Evolutionary conservation across 2,113 vertebrate species (phyloP).

Genomic region (Bos indicus): DNA sequence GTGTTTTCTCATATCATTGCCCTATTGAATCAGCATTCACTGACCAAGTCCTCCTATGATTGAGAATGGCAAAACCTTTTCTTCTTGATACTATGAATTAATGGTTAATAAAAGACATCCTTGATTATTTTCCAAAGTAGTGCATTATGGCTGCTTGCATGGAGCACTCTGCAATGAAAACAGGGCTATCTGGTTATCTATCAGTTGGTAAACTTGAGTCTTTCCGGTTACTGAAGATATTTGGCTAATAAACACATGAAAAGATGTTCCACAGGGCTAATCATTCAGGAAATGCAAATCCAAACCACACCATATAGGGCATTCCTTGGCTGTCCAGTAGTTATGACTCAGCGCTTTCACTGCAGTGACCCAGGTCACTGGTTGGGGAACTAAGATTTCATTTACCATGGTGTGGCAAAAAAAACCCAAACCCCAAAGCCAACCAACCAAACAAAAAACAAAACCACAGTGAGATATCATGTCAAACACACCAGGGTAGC

Average conservation of each 20-base stretch:
- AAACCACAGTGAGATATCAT: neutral
- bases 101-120: slow-evolving; percentile 50
- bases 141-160: slow-evolving; percentile 25
- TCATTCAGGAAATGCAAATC: neutral
- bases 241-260: neutral
- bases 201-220: neutral
- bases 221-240: neutral
- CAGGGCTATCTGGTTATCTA: neutral
- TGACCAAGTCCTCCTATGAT: slow-evolving; percentile 47
- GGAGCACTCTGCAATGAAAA: neutral
- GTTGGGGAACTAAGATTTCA: neutral
- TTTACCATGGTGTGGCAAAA: neutral
- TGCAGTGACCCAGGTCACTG: neutral
- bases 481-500: neutral
- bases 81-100: slow-evolving; percentile 44
- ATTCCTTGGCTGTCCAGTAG: neutral
- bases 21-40: slow-evolving; percentile 69
- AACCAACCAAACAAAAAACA: neutral
- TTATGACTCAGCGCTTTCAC: neutral
- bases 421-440: neutral
- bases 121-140: slow-evolving; percentile 59
- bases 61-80: slow-evolving; percentile 54
- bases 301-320: neutral
- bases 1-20: slow-evolving; percentile 74
- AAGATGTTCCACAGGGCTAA: neutral